Percentiles rank a stretch among this genome's conserved stretches.
These are phyloP conservation scores for Limonius californicus DNA, from an alignment of 1,140 invertebrate species.

Conservation along the genomic window DNA sequence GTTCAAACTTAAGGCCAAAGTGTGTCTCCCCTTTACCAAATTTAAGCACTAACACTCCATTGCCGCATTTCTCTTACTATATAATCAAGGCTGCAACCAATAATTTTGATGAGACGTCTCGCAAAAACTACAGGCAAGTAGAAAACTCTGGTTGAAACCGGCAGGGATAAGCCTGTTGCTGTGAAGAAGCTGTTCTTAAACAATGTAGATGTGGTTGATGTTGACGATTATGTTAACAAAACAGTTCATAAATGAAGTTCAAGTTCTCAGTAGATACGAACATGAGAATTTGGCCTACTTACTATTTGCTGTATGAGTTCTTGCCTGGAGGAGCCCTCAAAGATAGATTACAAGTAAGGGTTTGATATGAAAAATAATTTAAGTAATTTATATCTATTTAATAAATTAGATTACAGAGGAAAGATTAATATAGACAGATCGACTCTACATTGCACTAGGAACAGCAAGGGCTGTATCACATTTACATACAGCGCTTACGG, in stretches of 20 bases:
- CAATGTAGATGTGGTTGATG: conserved; percentile 44
- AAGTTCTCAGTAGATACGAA: conserved; percentile 53
- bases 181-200: conserved; percentile 57
- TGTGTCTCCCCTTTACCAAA: conserved; percentile 39
- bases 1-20: not conserved
- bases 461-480: conserved; percentile 60
- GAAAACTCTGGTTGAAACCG: conserved; percentile 15
- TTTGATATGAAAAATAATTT: too few species aligned
- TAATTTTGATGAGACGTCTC: conserved; percentile 40
- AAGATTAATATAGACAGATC: conserved; percentile 48
- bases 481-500: conserved; percentile 56
- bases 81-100: conserved; percentile 46
- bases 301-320: conserved; percentile 67
- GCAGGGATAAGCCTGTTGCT: conserved; percentile 52
- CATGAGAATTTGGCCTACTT: conserved; percentile 62
- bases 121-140: conserved; percentile 7
- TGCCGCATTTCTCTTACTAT: conserved; percentile 46
- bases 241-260: conserved; percentile 65
- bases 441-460: conserved; percentile 58
- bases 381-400: not conserved
- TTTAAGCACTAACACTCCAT: conserved; percentile 39
- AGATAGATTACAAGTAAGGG: conserved; percentile 54
- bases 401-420: conserved; percentile 38
- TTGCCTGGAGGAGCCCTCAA: conserved; percentile 65
- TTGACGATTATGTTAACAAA: conserved; percentile 49